These are phyloP conservation scores for Tychaedon coryphoeus DNA, from an alignment of 2,113 vertebrate species.

Conservation along the genomic window DNA sequence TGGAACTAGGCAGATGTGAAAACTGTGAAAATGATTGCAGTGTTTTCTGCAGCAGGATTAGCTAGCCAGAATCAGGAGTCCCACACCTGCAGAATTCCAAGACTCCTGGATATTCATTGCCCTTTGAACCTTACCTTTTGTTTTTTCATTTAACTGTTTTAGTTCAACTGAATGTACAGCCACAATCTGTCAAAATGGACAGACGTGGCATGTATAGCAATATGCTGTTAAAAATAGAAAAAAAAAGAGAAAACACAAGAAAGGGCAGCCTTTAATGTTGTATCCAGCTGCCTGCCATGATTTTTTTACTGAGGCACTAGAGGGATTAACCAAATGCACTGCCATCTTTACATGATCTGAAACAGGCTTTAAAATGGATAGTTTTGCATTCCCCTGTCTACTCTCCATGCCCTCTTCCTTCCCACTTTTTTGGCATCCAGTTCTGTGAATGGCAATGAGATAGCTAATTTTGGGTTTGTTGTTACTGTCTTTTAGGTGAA, in stretches of 20 bases:
- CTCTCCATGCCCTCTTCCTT: not conserved
- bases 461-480: not conserved
- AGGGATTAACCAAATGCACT: not conserved
- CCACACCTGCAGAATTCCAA: constrained; percentile 6
- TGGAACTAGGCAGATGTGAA: not conserved
- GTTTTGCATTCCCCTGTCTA: not conserved
- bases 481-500: not conserved
- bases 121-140: not conserved
- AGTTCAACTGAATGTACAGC: not conserved
- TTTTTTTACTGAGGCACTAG: constrained; percentile 24
- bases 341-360: constrained; percentile 1
- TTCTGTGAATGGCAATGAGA: not conserved
- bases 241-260: not conserved
- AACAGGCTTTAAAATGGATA: not conserved
- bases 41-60: not conserved
- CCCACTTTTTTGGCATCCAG: not conserved
- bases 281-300: constrained; percentile 15
- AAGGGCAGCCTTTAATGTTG: not conserved
- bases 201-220: not conserved
- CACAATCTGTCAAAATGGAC: not conserved
- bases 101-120: not conserved
- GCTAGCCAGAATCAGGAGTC: not conserved
- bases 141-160: not conserved
- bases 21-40: not conserved
- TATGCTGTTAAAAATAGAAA: not conserved